Evolutionary conservation across 2,797 vertebrate genomes (phyloP), one percentile per base, ranked within the genome.

Genomic region (Amniataba percoides): DNA sequence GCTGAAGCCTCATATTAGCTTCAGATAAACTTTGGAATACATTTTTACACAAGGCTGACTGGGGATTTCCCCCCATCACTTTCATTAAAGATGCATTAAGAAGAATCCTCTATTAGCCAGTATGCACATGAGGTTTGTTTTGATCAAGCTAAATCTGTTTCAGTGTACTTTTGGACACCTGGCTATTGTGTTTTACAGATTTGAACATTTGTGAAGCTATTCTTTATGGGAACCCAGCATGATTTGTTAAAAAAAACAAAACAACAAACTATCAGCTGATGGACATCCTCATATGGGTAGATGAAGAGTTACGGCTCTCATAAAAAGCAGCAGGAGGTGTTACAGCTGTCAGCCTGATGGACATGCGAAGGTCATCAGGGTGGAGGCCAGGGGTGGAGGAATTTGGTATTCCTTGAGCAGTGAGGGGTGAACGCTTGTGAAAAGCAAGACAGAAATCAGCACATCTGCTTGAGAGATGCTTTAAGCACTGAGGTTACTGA

Each of bases 311-410:
- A 45, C 12, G 7, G 62, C 59, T 65, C 46, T 58, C 60, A 73
- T 58, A 34, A 51, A 71, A 56, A 55, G 53, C 57, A 82, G 66
- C 43, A 19, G 63, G 57, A 23, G 14, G 34, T 46, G 66, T 60
- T 67, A 71, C 72, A 78, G 82, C 82, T 83, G 81, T 73, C 70
- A 53, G 68, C 23, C 71, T 74, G 78, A 71, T 60, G 65, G 84
- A 78, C 68, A 65, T 51, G 63, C 15, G 55, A 49, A 69, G 72
- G 59, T 67, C 72, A 68, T 80, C 46, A 39, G 53, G 68, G 70
- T 71, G 78, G 62, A 70, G 69, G 27, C 27, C 45, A 72, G 7
- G 34, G 59, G 31, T 18, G 52, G 36, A 80, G 66, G 70, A 83
- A 74, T 72, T 42, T 59, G 45, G 39, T 45, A 13, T 15, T 27